Evolutionary conservation across 2,113 vertebrate species (phyloP), one percentile per base, ranked within the genome.

Genomic region (Chloropsis cyanopogon): DNA sequence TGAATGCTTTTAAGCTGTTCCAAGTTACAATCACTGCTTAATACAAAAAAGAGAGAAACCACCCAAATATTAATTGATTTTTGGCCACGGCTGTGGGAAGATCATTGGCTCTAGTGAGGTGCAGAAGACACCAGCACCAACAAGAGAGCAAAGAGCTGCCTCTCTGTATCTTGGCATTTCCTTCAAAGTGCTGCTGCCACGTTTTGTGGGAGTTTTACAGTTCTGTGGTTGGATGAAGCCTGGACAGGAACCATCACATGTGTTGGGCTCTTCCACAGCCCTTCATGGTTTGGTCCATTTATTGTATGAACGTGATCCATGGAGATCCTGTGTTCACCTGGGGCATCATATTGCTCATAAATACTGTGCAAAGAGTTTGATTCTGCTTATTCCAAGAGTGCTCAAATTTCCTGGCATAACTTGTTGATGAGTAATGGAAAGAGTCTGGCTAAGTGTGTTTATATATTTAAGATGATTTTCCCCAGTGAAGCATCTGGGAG

Each of bases 81-180:
- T 92, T 60, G 57, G 90, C 52, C 61, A 54, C 90, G 68, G 12
- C 84, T 88, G 91, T 59, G 91, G 89, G 77, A 94, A 94, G 50
- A 56, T 79, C 86, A 89, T 83, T 42, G 60, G 81, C 81, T 94
- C 70, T 88, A 57, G 31, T 88, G 71, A 39, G 22, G 10, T 57
- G 46, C 64, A 92, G 91, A 96, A 86, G 63, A 71, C 75, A 64
- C 44, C 65, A 86, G 65, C 22, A 37, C 16, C 77, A 88, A 96
- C 9, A 97, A 90, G 14, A 59, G 89, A 86, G 52, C 7, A 22
- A 84, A 50, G 21, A 24, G 14, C 25, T 64, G 77, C 14, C 63
- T 94, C 85, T 90, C 21, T 23, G 1, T 23, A 28, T 29, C 42
- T 60, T 75, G 64, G 7, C 33, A 44, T 77, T 65, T 49, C 37